Evolutionary conservation across 2,888 invertebrate species (phyloP), one percentile per base, ranked within the genome.

Genomic region (Smittia sp.): DNA sequence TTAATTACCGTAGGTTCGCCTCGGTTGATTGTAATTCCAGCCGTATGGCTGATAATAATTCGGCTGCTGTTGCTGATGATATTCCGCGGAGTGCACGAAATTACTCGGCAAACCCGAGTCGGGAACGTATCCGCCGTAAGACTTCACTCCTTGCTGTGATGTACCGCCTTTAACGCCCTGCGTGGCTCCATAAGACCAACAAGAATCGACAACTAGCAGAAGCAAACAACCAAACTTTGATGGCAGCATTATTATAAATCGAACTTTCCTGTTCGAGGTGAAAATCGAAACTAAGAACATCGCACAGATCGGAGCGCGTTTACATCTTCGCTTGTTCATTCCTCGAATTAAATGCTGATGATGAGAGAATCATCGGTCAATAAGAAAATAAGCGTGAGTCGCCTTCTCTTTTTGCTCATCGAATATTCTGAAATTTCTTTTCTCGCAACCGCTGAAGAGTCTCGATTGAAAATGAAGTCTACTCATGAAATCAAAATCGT

Each of bases 11-110:
- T 69, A 69, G 54, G 69, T 69, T 69, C 54, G 24, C 11, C 25
- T 9, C 13, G 69, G 69, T 22, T 52, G 52, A 32, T 69, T 69
- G 13, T 52, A 54, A 32, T 69, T 69, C 69, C 69, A 69, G 7
- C 69, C 69, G 20, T 67, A 67, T 13, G 69, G 32, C 6, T 22
- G 69, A 54, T 54, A 27, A 46, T 68, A 24, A 41, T 68, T 68
- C 15, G 46, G 2, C 3, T n/a, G 46, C 46, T 46, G 46, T 46
- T 15, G 46, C n/a, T 11, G 52, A 58, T 18, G 58, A 18, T 4
- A 18, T 18, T 58, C 18, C 27, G 22, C 15, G 18, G 46, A 9
- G 7, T 46, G 27, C 18, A 67, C 27, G 24, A 27, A 52, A 52
- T 69, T 22, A 25, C 11, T 54, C 27, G 46, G 24, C 25, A 52